These are phyloP conservation scores for Drosophila siamana DNA, from an alignment of 2,888 invertebrate species.

Conservation along the genomic window DNA sequence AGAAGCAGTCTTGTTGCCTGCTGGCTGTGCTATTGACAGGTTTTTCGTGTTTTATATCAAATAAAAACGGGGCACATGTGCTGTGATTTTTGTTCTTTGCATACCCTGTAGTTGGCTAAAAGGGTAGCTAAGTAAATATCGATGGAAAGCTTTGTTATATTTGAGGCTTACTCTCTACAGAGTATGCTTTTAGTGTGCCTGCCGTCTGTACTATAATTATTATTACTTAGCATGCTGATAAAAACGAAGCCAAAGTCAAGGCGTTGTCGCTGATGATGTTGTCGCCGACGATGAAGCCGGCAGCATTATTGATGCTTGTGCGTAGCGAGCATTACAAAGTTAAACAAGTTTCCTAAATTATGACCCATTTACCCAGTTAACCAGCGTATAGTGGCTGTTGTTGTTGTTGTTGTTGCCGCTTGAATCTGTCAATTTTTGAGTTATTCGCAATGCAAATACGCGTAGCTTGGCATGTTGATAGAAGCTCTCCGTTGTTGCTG, in stretches of 20 bases:
- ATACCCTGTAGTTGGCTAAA: slow-evolving; percentile 21
- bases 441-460: slow-evolving; percentile 49
- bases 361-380: slow-evolving; percentile 84
- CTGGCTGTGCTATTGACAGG: slow-evolving; percentile 31
- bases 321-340: slow-evolving; percentile 43
- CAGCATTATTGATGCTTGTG: slow-evolving; percentile 37
- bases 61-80: slow-evolving; percentile 28
- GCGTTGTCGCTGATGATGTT: slow-evolving; percentile 3
- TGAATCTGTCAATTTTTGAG: slow-evolving; percentile 32
- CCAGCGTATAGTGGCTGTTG: slow-evolving; percentile 18
- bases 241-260: slow-evolving; percentile 27
- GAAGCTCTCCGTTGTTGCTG: neutral
- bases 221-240: slow-evolving; percentile 38
- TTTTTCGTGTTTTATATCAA: slow-evolving; percentile 51
- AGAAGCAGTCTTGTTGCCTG: slow-evolving; percentile 3
- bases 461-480: slow-evolving; percentile 4
- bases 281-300: slow-evolving; percentile 30
- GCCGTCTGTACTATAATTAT: neutral
- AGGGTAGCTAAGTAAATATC: neutral
- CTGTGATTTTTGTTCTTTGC: slow-evolving; percentile 10
- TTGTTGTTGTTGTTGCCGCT: slow-evolving; percentile 5
- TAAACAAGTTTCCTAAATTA: slow-evolving; percentile 84
- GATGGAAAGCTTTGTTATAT: too few relatives aligned
- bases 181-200: neutral
- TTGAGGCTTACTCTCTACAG: neutral